Base-by-base conservation (phyloP, 2,113 vertebrate genomes). In the Pardalotus punctatus region DNA sequence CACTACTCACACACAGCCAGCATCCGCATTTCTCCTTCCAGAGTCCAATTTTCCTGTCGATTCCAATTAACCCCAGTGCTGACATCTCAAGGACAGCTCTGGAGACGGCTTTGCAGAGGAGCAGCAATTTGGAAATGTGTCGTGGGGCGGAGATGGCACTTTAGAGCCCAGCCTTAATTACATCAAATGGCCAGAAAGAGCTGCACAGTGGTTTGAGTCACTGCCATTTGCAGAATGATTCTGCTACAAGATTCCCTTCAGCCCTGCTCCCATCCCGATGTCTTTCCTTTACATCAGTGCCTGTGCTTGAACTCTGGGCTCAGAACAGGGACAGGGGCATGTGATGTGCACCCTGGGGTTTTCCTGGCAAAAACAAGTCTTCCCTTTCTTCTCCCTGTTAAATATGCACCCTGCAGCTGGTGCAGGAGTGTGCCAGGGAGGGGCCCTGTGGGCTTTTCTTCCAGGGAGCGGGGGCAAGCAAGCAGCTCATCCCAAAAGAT, bases 21-120 rank as follows among this genome's bases (percentile, higher is more conserved):
- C 20, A 28, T 21, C 67, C 0, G 0, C 0, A 0, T 35, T 66
- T 71, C 50, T 90, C 61, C 71, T 48, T 69, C 78, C 1, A 3
- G 72, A 86, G 71, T 47, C 62, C 51, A 70, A 20, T 90, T 66
- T 82, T 62, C 70, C 36, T 43, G 66, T 76, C 6, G 5, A 82
- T 93, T 78, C 66, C 64, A 80, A 93, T 83, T 90, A 93, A 83
- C 76, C 62, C 79, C 50, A 33, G 62, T 0, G 1, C 54, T 69
- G 72, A 53, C 3, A 6, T 73, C 71, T 76, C 90, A 91, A 91
- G 81, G 74, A 79, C 73, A 79, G 48, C 67, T 93, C 78, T 71
- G 54, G 47, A 93, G 28, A 40, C 1, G 0, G 60, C 25, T 96
- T 81, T 24, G 47, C 40, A 42, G 65, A 82, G 71, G 20, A 91